Conservation (phyloP, 2,113 vertebrate genomes). For the Oncorhynchus gorbuscha region DNA sequence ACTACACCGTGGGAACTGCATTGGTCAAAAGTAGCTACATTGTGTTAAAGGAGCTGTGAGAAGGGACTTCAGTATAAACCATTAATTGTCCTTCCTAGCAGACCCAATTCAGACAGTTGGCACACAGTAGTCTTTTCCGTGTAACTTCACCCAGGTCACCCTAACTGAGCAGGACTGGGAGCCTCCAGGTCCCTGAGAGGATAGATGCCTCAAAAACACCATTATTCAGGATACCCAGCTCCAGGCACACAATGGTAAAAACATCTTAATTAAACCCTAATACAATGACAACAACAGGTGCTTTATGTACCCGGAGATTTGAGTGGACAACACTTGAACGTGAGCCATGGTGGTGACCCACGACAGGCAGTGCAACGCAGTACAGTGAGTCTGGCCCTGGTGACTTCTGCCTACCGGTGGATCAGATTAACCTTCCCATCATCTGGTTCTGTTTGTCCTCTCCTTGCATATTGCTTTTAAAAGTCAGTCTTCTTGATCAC, state of each 20-base stretch:
- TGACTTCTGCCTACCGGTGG: neutral
- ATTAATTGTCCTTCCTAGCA: constrained; percentile 50
- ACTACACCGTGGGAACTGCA: constrained; percentile 61
- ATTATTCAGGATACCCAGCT: constrained; percentile 34
- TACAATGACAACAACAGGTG: constrained; percentile 44
- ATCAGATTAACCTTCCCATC: no score
- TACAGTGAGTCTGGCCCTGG: neutral
- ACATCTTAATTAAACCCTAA: constrained; percentile 52
- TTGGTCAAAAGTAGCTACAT: constrained; percentile 26
- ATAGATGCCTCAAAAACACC: constrained; percentile 31
- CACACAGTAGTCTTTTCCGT: constrained; percentile 41
- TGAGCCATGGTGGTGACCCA: neutral
- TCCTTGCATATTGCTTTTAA: neutral
- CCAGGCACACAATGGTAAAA: constrained; percentile 14
- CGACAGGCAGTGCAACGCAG: constrained; percentile 6
- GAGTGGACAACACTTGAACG: constrained; percentile 15
- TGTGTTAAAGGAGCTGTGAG: constrained; percentile 42
- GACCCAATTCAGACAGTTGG: constrained; percentile 56
- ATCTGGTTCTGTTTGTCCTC: no score
- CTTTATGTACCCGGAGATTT: constrained; percentile 39
- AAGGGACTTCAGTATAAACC: constrained; percentile 55
- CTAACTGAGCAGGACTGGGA: constrained; percentile 35
- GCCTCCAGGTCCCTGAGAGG: constrained; percentile 27
- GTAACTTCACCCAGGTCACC: constrained; percentile 58
- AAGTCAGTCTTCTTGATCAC: no score